A percentile compares a stretch with the other conserved stretches of the same genome.
Conservation (phyloP, 2,888 invertebrate species). For the Xanthorhoe designata region DNA sequence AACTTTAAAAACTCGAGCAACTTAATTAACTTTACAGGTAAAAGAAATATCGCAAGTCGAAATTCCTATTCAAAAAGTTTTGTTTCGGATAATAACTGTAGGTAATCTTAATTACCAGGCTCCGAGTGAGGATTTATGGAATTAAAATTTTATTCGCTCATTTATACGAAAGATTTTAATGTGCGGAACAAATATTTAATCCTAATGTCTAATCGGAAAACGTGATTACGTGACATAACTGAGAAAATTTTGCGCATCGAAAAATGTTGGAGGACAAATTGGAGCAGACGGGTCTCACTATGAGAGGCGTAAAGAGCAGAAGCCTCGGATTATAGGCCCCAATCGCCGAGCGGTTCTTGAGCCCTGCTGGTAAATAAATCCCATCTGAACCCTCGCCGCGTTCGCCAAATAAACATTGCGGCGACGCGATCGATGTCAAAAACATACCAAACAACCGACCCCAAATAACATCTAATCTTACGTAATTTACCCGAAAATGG, state of each 20-base stretch:
- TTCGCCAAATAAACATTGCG: constrained; percentile 71
- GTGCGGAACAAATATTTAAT: constrained; percentile 11
- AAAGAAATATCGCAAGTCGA: constrained; percentile 63
- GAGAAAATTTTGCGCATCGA: constrained; percentile 1
- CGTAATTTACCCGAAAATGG: constrained; percentile 62
- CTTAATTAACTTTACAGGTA: constrained; percentile 76
- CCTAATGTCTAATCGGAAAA: constrained; percentile 3
- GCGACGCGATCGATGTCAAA: constrained; percentile 65
- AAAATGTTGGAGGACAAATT: constrained; percentile 8
- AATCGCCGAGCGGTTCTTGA: constrained; percentile 64
- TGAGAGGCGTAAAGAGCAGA: constrained; percentile 37
- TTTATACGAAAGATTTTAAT: constrained; percentile 9
- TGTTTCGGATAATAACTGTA: constrained; percentile 69
- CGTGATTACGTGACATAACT: constrained; percentile 18
- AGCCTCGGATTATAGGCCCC: constrained; percentile 60
- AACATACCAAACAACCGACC: constrained; percentile 61
- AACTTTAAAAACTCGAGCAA: constrained; percentile 62
- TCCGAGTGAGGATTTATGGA: constrained; percentile 9
- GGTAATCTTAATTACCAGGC: constrained; percentile 29
- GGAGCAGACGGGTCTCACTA: constrained; percentile 3
- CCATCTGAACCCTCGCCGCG: constrained; percentile 61
- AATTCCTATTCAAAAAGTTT: constrained; percentile 68
- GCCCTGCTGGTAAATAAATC: constrained; percentile 71
- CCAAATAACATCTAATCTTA: constrained; percentile 61
- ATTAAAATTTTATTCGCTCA: constrained; percentile 9